Base-by-base conservation (phyloP, 2,797 vertebrate genomes). In the Manis pentadactyla region DNA sequence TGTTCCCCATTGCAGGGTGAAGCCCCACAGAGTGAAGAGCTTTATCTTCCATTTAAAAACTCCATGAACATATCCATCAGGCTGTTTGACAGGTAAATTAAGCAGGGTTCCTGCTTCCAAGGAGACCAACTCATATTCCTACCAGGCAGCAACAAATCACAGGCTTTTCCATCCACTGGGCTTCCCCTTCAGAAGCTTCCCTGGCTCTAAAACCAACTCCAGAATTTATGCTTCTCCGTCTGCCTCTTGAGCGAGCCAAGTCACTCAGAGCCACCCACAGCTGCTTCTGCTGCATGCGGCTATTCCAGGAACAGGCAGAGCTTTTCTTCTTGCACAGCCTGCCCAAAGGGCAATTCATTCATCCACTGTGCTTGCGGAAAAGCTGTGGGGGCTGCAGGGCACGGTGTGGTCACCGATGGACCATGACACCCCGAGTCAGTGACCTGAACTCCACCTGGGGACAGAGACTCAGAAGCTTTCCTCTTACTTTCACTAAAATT, bases 31-130 rank as follows among this genome's bases (percentile, higher is more conserved):
- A 94, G 71, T 71, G 59, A 93, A 94, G 94, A 97, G 53, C 95
- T 98, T 96, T 97, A 97, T 98, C 97, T 98, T 92, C 91, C 25
- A 0, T 97, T 98, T 97, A 95, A 98, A 98, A 98, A 94, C 93
- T 96, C 96, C 49, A 51, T 93, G 96, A 97, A 90, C 79, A 93
- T 96, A 98, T 98, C 94, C 90, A 96, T 98, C 98, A 98, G 94
- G 74, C 78, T 92, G 9, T 81, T 93, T 98, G 98, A 97, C 98
- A 98, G 93, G 95, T 96, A 98, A 98, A 98, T 98, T 98, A 98
- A 98, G 97, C 96, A 98, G 96, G 82, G 88, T 97, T 98, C 96
- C 81, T 97, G 93, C 97, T 98, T 98, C 96, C 87, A 97, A 98
- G 97, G 97, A 98, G 83, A 94, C 87, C 92, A 96, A 94, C 96